Base-by-base conservation (phyloP, 2,888 invertebrate species). In the Ophraella communa region DNA sequence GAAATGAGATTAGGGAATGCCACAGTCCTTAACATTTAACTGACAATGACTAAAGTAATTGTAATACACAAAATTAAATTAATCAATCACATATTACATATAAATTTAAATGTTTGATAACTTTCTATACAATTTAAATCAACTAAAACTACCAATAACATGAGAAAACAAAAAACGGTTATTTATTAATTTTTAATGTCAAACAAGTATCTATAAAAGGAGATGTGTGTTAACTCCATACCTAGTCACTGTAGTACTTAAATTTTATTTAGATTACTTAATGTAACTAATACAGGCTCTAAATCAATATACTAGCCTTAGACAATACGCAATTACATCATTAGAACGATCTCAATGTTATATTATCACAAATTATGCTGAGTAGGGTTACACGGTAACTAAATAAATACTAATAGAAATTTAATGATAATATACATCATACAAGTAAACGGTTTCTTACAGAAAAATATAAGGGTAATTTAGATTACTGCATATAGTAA, bases 121-220 rank as follows among this genome's bases (percentile, higher is more conserved):
- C 33, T 33, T 24, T 55, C 44, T 17, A 42, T 14, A 56, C 45
- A 20, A 11, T 18, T 47, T 14, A 33, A 45, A 45, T 20, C 10
- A 11, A 23, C 27, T 56, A 30, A 45, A 56, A 47, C 21, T 21
- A n/a, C 20, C 18, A n/a, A 47, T 23, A 49, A 47, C 33, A 21
- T 47, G 30, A 47, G 33, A 30, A 57, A 57, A 47, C 23, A 57
- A 57, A 57, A 57, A 18, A 24, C 17, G 21, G 30, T 45, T 42
- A 33, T 57, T 57, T 47, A 57, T 47, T 47, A 57, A 45, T 60
- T 59, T 59, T 53, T 53, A 44, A 27, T 60, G 60, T 60, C 60
- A 60, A 53, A 53, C 60, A 60, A 60, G 44, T 60, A 60, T 60
- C 60, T 60, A 60, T 60, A 60, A 42, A 60, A 60, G 60, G 60